Base-by-base conservation (phyloP, 2,888 invertebrate genomes). In the Laothoe populi region DNA sequence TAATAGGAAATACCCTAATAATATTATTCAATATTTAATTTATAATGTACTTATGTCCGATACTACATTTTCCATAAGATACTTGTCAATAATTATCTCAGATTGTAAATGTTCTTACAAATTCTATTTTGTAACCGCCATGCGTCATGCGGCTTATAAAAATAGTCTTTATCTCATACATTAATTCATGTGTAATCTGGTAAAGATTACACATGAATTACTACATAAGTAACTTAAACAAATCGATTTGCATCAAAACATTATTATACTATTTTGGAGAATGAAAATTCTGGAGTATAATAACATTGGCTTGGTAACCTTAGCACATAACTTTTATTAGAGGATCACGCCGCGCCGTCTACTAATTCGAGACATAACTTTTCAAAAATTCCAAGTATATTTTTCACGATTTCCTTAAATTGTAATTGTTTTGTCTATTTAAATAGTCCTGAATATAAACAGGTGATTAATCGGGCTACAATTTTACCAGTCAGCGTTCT, bases 51-150 rank as follows among this genome's bases (percentile, higher is more conserved):
- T 53, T 53, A 35, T 19, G 35, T 11, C 19, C 4, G 35, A 26
- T 5, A 19, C 19, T 35, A 31, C 53, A 31, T 53, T 53, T 16
- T 35, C 31, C 49, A 31, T 35, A 53, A 53, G 35, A 11, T 11
- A 11, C 11, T 23, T 53, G 11, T 31, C 1, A 19, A 53, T 11
- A 19, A 53, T 53, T 53, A 53, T 35, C 31, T 53, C 16, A 31
- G 31, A 53, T 35, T 21, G 31, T 53, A 19, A 53, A 35, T 53
- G 35, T 53, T 53, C 35, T 31, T 35, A 35, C 16, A 53, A 16
- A 53, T 35, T 10, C 11, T 13, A 19, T 53, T 53, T 11, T 16
- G 19, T 16, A 53, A 53, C 4, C n/a, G 4, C n/a, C 4, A 19
- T 53, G 53, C 35, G 53, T 53, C 53, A 53, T 53, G 11, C 3